Base-by-base conservation (phyloP, 2,113 vertebrate species). In the Notiomystis cincta region DNA sequence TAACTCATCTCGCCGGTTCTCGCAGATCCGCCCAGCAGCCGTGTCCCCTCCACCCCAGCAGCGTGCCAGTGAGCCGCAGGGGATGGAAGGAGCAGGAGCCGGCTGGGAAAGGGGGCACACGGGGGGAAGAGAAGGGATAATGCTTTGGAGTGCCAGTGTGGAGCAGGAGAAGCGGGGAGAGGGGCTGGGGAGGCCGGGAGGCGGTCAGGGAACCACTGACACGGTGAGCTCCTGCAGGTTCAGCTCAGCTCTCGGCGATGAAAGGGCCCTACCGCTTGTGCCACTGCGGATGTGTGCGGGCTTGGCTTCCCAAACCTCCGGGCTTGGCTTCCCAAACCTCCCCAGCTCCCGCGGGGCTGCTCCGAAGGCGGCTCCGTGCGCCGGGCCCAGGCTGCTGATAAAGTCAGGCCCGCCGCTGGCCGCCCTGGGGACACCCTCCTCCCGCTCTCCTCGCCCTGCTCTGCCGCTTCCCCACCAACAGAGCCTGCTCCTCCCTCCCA, bases 1-100 rank as follows among this genome's bases (percentile, higher is more conserved):
- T 92, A 87, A 90, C 93, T 90, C 82, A 61, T 77, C 90, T 88
- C 90, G 2, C 42, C 0, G 9, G 15, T 16, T 48, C 79, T 67
- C 67, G 75, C 94, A 93, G 92, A 96, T 70, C 91, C 82, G 7
- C 71, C 82, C 48, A 66, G 82, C 89, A 90, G 92, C 64, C 80
- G 1, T 58, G 82, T 54, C 80, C 95, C 64, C 42, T 83, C 42
- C 71, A 5, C 62, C 19, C 76, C 67, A 58, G 90, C 50, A 83
- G 64, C 47, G 3, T 8, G 35, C 30, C 67, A 45, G 8, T 0
- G 38, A 95, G 93, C 64, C 78, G 13, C 35, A n/a, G 80, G 80
- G 27, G 14, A 66, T 3, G 20, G 57, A 10, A 72, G 90, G 53
- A 79, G 81, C 61, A 76, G 70, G 53, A 65, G 7, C 27, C 38